Base-by-base conservation (phyloP, 2,113 vertebrate species). In the Speoplatyrhinus poulsoni region DNA sequence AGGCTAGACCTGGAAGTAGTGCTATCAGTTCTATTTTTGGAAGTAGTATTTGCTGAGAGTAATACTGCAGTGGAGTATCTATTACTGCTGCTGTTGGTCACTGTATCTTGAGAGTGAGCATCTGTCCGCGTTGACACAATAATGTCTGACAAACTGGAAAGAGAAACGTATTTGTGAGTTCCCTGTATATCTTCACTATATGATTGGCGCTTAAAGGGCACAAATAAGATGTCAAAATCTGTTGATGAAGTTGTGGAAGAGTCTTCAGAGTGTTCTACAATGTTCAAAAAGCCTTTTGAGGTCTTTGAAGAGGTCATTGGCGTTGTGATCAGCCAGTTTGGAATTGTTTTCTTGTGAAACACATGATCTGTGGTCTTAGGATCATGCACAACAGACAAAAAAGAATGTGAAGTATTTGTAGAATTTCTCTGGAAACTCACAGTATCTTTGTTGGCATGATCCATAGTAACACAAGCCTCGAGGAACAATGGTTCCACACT, bases 1-100 rank as follows among this genome's bases (percentile, higher is more conserved):
- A 73, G 83, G 83, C 86, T 84, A 84, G 69, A 62, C 72, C 82
- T 82, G 79, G 79, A 89, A 89, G 84, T 85, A 90, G 85, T 54
- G 46, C 69, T 67, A 50, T 62, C 67, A 65, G 72, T 72, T 69
- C 79, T 63, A 62, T 76, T 65, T 65, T 55, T 65, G 46, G 58
- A 76, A 62, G 60, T 73, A 62, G 65, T 59, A 52, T 60, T n/a
- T 74, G 70, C 54, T 59, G 67, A 60, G 72, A 69, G 75, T 69
- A 65, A 79, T 75, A 53, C 48, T 11, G 62, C 4, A 3, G 68
- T 71, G 49, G 61, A 19, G 11, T 73, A 83, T 80, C 70, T 73
- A 79, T 79, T 53, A 47, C 53, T 72, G 5, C 50, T 58, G 4
- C 26, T 46, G 33, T 13, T 54, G 62, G 48, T 55, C 55, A 67